These are phyloP conservation scores for Dugesia japonica DNA, from an alignment of 2,888 invertebrate genomes.

Conservation along the genomic window DNA sequence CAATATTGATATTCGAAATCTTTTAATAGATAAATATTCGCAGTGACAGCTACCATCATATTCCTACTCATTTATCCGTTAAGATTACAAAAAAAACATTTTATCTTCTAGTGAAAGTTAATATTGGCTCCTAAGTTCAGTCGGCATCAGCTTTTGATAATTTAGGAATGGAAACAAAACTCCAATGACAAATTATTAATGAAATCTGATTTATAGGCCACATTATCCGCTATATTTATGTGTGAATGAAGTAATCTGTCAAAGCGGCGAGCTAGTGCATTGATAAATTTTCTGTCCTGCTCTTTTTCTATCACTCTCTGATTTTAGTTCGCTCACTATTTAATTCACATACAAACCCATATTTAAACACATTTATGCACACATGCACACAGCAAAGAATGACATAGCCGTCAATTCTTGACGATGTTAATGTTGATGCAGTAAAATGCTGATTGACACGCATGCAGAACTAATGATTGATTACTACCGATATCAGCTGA, in stretches of 20 bases:
- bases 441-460: constrained; percentile 20
- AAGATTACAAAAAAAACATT: constrained; percentile 20
- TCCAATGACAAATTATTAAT: constrained; percentile 13
- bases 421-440: constrained; percentile 20
- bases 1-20: constrained; percentile 2
- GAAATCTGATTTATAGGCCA: constrained; percentile 16
- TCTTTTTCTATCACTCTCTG: neutral
- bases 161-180: constrained; percentile 14
- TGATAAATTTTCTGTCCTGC: neutral
- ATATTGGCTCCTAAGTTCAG: constrained; percentile 9
- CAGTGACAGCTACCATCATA: constrained; percentile 8
- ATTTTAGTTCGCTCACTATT: neutral
- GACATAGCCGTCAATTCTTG: constrained; percentile 20
- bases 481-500: constrained; percentile 13
- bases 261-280: constrained; percentile 4
- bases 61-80: constrained; percentile 7
- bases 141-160: constrained; percentile 20
- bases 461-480: constrained; percentile 13
- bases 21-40: constrained; percentile 10
- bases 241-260: constrained; percentile 20
- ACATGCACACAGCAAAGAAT: neutral
- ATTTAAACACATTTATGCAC: neutral
- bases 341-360: neutral
- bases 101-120: constrained; percentile 13
- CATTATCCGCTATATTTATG: constrained; percentile 14